These are phyloP conservation scores for Bombyx huttoni DNA, from an alignment of 2,888 invertebrate genomes.

Conservation along the genomic window DNA sequence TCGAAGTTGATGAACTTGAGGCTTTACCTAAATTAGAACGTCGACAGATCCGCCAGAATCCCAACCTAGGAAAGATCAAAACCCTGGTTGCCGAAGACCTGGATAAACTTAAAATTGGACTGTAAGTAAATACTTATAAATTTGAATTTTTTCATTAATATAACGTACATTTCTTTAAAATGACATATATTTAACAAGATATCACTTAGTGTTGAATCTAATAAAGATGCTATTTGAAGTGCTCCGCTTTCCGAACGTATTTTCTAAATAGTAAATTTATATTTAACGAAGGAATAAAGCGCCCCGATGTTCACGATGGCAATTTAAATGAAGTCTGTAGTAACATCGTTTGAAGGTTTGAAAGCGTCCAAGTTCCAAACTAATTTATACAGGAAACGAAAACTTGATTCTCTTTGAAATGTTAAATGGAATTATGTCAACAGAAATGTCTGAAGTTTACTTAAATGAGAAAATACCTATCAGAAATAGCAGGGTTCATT, in stretches of 20 bases:
- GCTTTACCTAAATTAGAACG: conserved; percentile 15
- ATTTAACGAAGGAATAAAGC: not conserved
- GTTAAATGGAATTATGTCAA: not conserved
- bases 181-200: too few relatives aligned
- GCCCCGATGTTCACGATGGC: not conserved
- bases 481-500: too few relatives aligned
- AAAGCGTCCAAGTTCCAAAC: not conserved
- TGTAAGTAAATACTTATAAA: conserved; percentile 30
- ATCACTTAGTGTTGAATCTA: too few relatives aligned
- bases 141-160: too few relatives aligned
- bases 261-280: not conserved
- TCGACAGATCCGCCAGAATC: conserved; percentile 51
- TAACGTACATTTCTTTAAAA: too few relatives aligned
- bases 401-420: not conserved
- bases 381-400: not conserved
- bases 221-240: too few relatives aligned
- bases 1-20: not conserved
- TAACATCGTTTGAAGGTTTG: not conserved
- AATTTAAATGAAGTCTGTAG: not conserved
- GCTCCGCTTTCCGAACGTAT: not conserved
- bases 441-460: not conserved
- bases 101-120: conserved; percentile 30
- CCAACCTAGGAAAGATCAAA: conserved; percentile 46
- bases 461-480: not conserved
- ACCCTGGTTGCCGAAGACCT: conserved; percentile 38